These are phyloP conservation scores for Scaptomyza cyrtandrae DNA, from an alignment of 2,888 invertebrate genomes.

Conservation along the genomic window DNA sequence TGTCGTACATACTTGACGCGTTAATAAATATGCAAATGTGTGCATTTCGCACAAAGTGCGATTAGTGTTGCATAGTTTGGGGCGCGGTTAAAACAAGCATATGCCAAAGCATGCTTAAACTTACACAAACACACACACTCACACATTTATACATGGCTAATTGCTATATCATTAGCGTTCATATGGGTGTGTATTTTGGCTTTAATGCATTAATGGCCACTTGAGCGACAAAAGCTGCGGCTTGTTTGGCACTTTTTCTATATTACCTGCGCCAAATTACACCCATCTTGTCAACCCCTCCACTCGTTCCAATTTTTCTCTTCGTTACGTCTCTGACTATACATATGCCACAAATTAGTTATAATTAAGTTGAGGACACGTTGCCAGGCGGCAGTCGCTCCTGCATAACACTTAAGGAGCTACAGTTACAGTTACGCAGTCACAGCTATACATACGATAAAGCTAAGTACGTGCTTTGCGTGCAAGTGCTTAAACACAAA, in stretches of 20 bases:
- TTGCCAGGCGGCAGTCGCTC: constrained; percentile 44
- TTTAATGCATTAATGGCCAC: constrained; percentile 76
- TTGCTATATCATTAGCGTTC: constrained; percentile 59
- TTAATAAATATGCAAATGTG: constrained; percentile 73
- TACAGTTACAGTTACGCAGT: constrained; percentile 50
- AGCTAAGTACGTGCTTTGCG: constrained; percentile 63
- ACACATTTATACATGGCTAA: constrained; percentile 41
- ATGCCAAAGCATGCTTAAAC: constrained; percentile 17
- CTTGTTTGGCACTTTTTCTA: constrained; percentile 60
- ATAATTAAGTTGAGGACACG: constrained; percentile 76
- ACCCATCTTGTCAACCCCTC: neutral
- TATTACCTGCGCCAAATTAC: constrained; percentile 35
- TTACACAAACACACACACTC: constrained; percentile 2
- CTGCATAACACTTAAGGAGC: constrained; percentile 66
- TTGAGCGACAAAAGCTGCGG: constrained; percentile 67
- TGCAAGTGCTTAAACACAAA: constrained; percentile 39
- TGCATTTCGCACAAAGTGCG: constrained; percentile 60
- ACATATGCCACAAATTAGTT: constrained; percentile 77
- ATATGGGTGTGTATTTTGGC: constrained; percentile 24
- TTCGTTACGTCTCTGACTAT: constrained; percentile 20
- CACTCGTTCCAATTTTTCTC: neutral
- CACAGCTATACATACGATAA: constrained; percentile 41
- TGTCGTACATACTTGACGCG: constrained; percentile 34
- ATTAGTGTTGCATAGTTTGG: constrained; percentile 61
- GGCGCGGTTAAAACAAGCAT: constrained; percentile 40